phyloP scores from a whole-genome alignment of 1,140 invertebrate genomes.

The Yoshiicerus persimilis region DNA sequence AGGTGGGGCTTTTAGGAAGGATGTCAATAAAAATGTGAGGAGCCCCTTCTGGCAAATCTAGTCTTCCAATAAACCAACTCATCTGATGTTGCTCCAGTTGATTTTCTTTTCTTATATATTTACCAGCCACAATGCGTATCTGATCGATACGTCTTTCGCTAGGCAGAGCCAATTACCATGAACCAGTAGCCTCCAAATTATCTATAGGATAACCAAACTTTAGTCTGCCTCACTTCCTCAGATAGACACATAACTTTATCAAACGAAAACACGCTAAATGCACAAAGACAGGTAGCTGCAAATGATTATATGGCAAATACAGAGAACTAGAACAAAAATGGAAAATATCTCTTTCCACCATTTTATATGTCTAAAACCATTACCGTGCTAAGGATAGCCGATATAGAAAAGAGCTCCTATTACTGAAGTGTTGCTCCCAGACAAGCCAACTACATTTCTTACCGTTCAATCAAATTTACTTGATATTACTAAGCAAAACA shows the following conservation, averaged over 20 bases:
- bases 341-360: no score
- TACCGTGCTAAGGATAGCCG: no score
- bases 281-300: background rate
- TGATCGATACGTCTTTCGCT: background rate
- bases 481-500: background rate
- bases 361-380: background rate
- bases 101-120: background rate
- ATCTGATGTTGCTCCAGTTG: background rate
- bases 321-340: no score
- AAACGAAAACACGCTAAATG: background rate
- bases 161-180: background rate
- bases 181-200: background rate
- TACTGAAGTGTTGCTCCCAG: background rate
- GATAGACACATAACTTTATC: background rate
- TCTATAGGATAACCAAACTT: background rate
- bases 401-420: background rate
- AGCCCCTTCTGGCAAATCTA: background rate
- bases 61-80: background rate
- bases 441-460: background rate
- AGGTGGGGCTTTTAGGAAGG: background rate
- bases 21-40: background rate
- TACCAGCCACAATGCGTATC: background rate
- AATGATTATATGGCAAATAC: background rate
- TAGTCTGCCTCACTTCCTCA: background rate
- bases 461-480: background rate